Evolutionary conservation across 2,888 invertebrate species (phyloP).

Genomic region (Heliconius charithonia): DNA sequence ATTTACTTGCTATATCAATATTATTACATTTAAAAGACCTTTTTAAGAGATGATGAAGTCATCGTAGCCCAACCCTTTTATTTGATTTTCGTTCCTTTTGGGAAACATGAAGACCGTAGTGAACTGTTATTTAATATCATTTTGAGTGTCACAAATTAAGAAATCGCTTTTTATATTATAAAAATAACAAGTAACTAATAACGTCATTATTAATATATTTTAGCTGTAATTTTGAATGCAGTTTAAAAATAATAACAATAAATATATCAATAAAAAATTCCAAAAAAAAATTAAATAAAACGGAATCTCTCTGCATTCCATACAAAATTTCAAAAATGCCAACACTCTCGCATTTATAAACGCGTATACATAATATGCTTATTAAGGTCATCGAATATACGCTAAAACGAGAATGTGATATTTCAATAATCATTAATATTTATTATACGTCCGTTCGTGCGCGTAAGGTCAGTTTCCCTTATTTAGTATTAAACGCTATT

Average conservation of each 20-base stretch:
- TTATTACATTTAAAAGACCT: no score
- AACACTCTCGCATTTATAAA: constrained; percentile 13
- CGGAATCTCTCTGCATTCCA: neutral
- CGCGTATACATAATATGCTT: neutral
- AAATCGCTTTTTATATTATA: no score
- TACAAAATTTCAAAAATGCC: neutral
- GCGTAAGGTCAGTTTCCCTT: constrained; percentile 21
- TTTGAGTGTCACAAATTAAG: no score
- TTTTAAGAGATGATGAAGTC: no score
- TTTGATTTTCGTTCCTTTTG: no score
- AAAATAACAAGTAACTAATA: no score
- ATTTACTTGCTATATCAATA: no score
- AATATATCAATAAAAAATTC: neutral
- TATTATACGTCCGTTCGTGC: constrained; percentile 6
- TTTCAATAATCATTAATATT: constrained; percentile 29
- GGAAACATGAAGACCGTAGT: no score
- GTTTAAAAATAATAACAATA: neutral
- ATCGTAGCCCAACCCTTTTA: no score
- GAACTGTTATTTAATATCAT: no score
- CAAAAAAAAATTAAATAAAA: neutral
- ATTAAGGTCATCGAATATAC: constrained; percentile 11
- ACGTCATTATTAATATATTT: no score
- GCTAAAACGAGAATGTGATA: constrained; percentile 25
- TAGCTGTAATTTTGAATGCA: neutral
- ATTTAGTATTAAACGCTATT: constrained; percentile 26